Conservation (phyloP, 2,888 invertebrate species). For the Muschampia plurimacula region DNA sequence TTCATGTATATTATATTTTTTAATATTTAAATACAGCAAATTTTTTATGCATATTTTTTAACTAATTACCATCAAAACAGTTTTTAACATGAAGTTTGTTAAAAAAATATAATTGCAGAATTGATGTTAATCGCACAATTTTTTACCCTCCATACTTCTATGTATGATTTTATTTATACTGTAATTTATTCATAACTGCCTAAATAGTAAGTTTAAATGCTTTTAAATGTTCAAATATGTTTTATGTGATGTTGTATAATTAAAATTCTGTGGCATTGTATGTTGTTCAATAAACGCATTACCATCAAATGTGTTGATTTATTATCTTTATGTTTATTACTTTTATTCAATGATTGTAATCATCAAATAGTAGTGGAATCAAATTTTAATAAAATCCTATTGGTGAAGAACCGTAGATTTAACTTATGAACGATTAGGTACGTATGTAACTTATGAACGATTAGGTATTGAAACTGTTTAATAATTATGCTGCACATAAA, state of each 20-base stretch:
- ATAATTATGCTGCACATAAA: no score
- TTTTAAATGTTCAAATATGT: constrained; percentile 1
- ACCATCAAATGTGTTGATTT: constrained; percentile 38
- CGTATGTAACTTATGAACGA: no score
- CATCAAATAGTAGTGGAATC: no score
- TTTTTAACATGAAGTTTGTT: no score
- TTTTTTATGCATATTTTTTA: neutral
- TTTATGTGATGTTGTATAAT: constrained; percentile 22
- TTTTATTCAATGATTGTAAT: neutral
- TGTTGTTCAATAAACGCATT: constrained; percentile 51
- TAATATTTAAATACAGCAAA: constrained; percentile 7
- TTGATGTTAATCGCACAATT: neutral
- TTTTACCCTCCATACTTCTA: neutral
- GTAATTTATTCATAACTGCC: neutral
- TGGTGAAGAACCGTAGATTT: no score
- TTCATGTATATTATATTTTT: constrained; percentile 50
- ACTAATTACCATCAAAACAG: neutral
- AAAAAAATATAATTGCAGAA: no score
- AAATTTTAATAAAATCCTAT: no score
- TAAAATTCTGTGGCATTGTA: constrained; percentile 37
- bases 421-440: no score
- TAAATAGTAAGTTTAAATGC: neutral
- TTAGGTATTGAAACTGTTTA: no score
- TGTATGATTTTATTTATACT: neutral
- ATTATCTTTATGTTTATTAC: neutral